Evolutionary conservation across 2,888 invertebrate genomes (phyloP).

Genomic region (Cephalotes varians): DNA sequence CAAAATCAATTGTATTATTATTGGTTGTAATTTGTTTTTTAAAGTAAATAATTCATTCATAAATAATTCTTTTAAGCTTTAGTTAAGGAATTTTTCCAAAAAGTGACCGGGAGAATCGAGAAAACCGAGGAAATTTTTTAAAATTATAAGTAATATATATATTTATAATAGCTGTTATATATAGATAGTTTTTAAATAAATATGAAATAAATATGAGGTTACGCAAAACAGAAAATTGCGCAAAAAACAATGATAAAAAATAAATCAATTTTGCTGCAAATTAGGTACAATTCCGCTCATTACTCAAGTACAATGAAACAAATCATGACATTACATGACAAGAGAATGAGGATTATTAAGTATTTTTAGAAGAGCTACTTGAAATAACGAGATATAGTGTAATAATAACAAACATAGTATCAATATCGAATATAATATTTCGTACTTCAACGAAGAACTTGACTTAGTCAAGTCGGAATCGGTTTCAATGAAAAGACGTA

Average conservation of each 20-base stretch:
- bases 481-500: not conserved
- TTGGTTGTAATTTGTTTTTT: not conserved
- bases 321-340: not conserved
- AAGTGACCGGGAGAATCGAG: too few species aligned
- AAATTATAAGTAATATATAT: too few species aligned
- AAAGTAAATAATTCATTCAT: not conserved
- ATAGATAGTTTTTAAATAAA: constrained; percentile 7
- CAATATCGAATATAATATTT: constrained; percentile 32
- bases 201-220: not conserved
- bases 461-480: constrained; percentile 25
- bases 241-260: not conserved
- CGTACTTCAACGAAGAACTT: constrained; percentile 41
- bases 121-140: too few species aligned
- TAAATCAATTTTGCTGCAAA: not conserved
- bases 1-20: too few species aligned
- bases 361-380: constrained; percentile 19
- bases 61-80: too few species aligned
- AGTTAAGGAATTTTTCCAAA: too few species aligned
- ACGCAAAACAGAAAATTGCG: not conserved
- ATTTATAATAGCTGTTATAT: not conserved
- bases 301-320: constrained; percentile 20
- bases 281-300: constrained; percentile 13
- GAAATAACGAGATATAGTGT: constrained; percentile 31
- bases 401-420: too few species aligned
- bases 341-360: constrained; percentile 12